A percentile compares a stretch with the other conserved stretches of the same genome.
Evolutionary conservation across 2,888 invertebrate genomes (phyloP).

Genomic region (Frankliniella intonsa): DNA sequence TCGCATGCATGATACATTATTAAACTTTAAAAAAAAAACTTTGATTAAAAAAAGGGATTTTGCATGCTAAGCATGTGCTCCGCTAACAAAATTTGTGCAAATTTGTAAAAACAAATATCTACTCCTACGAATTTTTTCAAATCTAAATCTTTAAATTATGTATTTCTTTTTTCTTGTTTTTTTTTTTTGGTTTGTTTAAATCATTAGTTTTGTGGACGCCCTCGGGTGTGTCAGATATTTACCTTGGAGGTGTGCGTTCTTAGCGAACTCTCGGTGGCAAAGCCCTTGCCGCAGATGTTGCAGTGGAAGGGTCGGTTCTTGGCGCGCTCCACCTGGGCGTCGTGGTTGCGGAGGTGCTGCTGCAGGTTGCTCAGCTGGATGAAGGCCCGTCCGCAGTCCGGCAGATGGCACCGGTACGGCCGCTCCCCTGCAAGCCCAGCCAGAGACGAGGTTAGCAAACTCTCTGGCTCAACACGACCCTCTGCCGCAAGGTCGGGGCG

Average conservation of each 20-base stretch:
- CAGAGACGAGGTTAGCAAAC: no score
- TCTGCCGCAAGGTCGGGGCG: no score
- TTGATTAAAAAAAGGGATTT: not conserved
- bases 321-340: constrained; percentile 89
- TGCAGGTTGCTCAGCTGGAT: constrained; percentile 95
- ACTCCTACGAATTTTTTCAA: not conserved
- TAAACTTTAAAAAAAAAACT: not conserved
- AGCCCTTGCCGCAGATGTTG: constrained; percentile 93
- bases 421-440: constrained; percentile 74
- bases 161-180: constrained; percentile 23
- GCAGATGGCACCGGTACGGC: constrained; percentile 93
- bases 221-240: constrained; percentile 49
- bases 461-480: not conserved
- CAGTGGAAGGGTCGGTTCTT: constrained; percentile 95
- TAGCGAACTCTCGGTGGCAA: constrained; percentile 92
- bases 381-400: constrained; percentile 93
- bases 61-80: not conserved
- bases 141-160: constrained; percentile 30
- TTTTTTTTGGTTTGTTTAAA: constrained; percentile 6
- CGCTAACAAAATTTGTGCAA: not conserved
- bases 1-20: not conserved
- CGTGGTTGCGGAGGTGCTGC: constrained; percentile 92
- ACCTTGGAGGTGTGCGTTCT: constrained; percentile 97
- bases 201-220: not conserved
- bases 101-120: not conserved